Percentiles rank a stretch among this genome's conserved stretches.
phyloP scores from a whole-genome alignment of 2,888 invertebrate species.

The Polyommatus icarus region DNA sequence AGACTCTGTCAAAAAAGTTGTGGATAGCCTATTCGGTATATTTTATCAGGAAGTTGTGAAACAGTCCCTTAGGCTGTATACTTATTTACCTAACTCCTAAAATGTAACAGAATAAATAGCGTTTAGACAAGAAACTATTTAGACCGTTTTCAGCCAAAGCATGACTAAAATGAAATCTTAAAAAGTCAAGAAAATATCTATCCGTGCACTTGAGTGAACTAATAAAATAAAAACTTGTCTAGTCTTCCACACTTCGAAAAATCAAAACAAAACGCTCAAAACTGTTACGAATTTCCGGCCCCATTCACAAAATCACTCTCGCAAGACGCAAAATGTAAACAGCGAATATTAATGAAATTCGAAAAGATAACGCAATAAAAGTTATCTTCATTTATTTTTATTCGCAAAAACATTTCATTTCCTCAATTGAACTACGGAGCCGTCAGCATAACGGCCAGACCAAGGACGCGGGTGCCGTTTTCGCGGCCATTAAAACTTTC shows the following conservation, averaged over 20 bases:
- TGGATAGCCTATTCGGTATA: too few species aligned
- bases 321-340: not conserved
- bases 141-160: not conserved
- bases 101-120: too few species aligned
- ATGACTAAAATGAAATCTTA: not conserved
- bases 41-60: too few species aligned
- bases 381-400: slow-evolving; percentile 7
- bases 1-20: too few species aligned
- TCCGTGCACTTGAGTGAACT: not conserved
- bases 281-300: not conserved
- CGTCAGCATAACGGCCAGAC: not conserved
- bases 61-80: not conserved
- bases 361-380: slow-evolving; percentile 4
- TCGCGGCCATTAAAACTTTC: slow-evolving; percentile 27
- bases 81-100: not conserved
- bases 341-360: not conserved
- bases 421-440: not conserved
- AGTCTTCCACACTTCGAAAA: not conserved
- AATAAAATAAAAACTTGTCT: not conserved
- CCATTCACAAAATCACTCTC: slow-evolving; percentile 4
- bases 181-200: not conserved
- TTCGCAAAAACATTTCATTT: slow-evolving; percentile 11
- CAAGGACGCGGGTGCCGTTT: slow-evolving; percentile 28
- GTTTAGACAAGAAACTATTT: too few species aligned
- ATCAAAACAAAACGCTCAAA: not conserved